Evolutionary conservation across 2,797 vertebrate species (phyloP).

Genomic region (Lacerta agilis): DNA sequence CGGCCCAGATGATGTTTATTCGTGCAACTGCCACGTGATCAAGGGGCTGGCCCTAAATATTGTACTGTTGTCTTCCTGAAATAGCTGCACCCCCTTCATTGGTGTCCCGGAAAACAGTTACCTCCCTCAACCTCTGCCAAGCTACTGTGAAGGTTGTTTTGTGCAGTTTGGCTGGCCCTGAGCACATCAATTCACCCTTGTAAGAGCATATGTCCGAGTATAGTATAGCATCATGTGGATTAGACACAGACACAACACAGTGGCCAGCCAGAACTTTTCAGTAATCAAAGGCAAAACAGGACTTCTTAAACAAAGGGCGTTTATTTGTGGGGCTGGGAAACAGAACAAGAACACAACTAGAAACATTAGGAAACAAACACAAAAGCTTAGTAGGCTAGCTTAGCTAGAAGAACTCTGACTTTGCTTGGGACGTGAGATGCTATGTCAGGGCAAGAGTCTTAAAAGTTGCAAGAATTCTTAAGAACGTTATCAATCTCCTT

Average conservation of each 20-base stretch:
- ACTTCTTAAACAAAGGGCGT: background rate
- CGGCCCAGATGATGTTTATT: no score
- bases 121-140: background rate
- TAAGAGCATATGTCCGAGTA: background rate
- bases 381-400: background rate
- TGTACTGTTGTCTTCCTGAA: no score
- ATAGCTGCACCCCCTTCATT: background rate
- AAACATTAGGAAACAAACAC: background rate
- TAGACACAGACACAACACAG: background rate
- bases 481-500: background rate
- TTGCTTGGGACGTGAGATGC: background rate
- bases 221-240: background rate
- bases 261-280: background rate
- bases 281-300: background rate
- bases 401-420: background rate
- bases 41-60: no score
- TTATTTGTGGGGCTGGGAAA: background rate
- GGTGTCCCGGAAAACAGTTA: background rate
- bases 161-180: no score
- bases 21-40: no score
- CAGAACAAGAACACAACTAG: background rate
- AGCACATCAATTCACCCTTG: background rate
- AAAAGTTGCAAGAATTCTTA: background rate
- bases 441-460: background rate
- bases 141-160: background rate